A percentile compares a stretch with the other conserved stretches of the same genome.
Evolutionary conservation across 2,888 invertebrate species (phyloP).

Genomic region (Drosophila mimetica): DNA sequence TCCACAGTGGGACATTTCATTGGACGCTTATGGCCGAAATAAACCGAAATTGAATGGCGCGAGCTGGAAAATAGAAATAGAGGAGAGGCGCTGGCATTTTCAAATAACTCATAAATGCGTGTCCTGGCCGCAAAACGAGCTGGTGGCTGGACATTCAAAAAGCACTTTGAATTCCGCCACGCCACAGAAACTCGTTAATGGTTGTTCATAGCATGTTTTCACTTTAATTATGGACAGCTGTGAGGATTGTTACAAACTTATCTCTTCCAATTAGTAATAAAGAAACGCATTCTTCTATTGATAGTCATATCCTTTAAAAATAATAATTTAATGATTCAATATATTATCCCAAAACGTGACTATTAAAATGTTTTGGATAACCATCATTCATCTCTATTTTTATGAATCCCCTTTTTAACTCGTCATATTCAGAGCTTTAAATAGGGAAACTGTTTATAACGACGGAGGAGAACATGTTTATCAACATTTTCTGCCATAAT

Average conservation of each 20-base stretch:
- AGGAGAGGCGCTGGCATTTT: slow-evolving; percentile 14
- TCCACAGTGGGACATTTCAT: slow-evolving; percentile 50
- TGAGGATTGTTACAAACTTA: too few species aligned
- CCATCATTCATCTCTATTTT: neutral
- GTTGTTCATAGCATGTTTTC: slow-evolving; percentile 31
- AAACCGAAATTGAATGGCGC: slow-evolving; percentile 32
- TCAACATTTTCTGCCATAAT: slow-evolving; percentile 11
- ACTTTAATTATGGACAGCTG: slow-evolving; percentile 9
- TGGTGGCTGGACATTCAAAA: neutral
- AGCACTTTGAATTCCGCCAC: slow-evolving; percentile 21
- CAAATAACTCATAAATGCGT: slow-evolving; percentile 27
- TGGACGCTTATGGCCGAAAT: slow-evolving; percentile 41
- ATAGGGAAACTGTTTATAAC: neutral
- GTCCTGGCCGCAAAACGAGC: slow-evolving; percentile 23
- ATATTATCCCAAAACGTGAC: too few species aligned
- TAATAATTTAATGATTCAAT: too few species aligned
- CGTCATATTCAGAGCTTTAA: neutral
- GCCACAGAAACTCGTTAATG: slow-evolving; percentile 14
- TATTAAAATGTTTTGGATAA: neutral
- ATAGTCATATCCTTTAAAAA: too few species aligned
- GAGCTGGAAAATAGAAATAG: slow-evolving; percentile 27
- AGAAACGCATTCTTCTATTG: too few species aligned
- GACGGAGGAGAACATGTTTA: slow-evolving; percentile 5
- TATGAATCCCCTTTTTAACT: neutral
- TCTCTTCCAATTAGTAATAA: too few species aligned